phyloP scores from a whole-genome alignment of 64 coral and sea anemone species.

The Trachythela sp. region DNA sequence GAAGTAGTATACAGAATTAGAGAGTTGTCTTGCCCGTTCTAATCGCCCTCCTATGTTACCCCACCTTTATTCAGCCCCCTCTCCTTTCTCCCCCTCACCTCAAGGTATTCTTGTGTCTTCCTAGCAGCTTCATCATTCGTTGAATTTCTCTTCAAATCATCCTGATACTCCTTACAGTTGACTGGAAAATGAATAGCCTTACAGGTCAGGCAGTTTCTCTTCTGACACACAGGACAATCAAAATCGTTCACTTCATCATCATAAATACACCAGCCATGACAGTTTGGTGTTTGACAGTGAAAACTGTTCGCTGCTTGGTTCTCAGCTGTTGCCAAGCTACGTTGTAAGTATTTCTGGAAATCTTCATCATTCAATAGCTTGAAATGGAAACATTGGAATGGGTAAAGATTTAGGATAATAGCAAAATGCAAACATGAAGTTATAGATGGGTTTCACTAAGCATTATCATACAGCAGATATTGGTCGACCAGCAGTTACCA shows the following conservation, averaged over 20 bases:
- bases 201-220: conserved; percentile 92
- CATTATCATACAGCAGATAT: too few relatives aligned
- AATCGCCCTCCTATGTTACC: background rate
- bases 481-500: too few relatives aligned
- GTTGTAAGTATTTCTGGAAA: conserved; percentile 88
- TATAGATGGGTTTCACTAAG: too few relatives aligned
- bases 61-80: background rate
- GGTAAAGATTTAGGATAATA: background rate
- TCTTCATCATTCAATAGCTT: conserved; percentile 72
- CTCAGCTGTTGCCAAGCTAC: conserved; percentile 81
- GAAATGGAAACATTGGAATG: background rate
- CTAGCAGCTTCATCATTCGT: conserved; percentile 73
- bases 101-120: conserved; percentile 75
- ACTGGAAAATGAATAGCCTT: conserved; percentile 81
- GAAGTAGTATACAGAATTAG: too few relatives aligned
- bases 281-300: conserved; percentile 92
- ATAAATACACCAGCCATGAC: conserved; percentile 91
- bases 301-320: conserved; percentile 91
- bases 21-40: too few relatives aligned
- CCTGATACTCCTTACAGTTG: conserved; percentile 93
- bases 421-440: too few relatives aligned
- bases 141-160: conserved; percentile 80
- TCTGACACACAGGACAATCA: conserved; percentile 70
- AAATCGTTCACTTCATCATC: conserved; percentile 90
- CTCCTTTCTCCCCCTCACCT: conserved; percentile 29